Conservation (phyloP, 2,113 vertebrate genomes). For the Etheostoma cragini region DNA sequence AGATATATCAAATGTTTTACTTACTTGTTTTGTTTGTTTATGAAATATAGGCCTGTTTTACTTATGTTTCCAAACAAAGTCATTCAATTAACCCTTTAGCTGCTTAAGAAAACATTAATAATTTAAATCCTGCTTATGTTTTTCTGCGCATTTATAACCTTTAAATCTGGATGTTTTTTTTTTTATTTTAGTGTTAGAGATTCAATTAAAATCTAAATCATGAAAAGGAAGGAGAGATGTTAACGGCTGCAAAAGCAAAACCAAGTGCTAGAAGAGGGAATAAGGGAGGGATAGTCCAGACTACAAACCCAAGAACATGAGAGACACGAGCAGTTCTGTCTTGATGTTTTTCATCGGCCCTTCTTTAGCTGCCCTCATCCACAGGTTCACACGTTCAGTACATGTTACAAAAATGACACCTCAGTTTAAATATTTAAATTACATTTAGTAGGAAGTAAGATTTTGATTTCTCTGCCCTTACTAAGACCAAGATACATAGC, state of each 20-base stretch:
- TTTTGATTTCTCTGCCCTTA: neutral
- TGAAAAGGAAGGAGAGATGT: neutral
- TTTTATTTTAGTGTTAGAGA: neutral
- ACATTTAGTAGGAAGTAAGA: neutral
- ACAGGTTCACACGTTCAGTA: slow-evolving; percentile 20
- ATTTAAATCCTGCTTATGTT: neutral
- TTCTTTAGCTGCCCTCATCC: slow-evolving; percentile 25
- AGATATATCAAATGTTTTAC: neutral
- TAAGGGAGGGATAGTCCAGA: neutral
- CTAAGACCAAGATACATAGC: neutral
- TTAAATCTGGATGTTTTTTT: neutral
- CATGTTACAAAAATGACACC: neutral
- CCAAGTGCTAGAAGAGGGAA: neutral
- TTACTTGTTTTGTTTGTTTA: neutral
- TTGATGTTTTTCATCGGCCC: slow-evolving; percentile 5
- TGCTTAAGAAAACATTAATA: neutral
- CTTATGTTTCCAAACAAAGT: slow-evolving; percentile 12
- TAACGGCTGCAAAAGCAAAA: neutral
- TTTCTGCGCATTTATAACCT: neutral
- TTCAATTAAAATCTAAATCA: slow-evolving; percentile 1
- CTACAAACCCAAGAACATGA: neutral
- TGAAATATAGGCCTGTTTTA: neutral
- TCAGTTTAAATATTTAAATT: neutral
- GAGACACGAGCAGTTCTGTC: neutral
- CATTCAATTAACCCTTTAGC: neutral